These are phyloP conservation scores for Microhierax caerulescens DNA, from an alignment of 2,797 vertebrate genomes.

Conservation along the genomic window DNA sequence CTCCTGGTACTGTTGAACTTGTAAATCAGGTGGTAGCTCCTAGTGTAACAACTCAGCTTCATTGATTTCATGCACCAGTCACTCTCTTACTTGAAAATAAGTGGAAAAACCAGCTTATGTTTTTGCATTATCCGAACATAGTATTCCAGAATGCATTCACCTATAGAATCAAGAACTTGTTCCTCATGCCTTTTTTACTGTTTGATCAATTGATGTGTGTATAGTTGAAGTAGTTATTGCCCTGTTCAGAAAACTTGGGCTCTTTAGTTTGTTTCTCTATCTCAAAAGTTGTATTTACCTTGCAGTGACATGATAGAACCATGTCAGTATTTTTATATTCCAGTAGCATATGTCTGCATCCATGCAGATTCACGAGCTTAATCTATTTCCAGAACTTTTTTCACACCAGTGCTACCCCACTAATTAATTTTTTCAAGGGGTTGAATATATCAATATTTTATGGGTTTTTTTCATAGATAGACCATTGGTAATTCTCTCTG, in stretches of 20 bases:
- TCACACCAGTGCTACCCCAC: neutral
- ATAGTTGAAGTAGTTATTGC: neutral
- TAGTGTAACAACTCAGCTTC: neutral
- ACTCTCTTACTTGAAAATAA: neutral
- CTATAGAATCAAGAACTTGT: neutral
- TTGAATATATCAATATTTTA: neutral
- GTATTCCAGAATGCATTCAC: neutral
- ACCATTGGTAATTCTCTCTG: neutral
- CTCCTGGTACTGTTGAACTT: neutral
- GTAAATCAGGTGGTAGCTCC: neutral
- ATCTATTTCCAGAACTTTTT: neutral
- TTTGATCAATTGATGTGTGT: neutral
- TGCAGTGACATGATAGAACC: neutral
- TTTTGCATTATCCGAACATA: neutral
- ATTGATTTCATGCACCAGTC: conserved; percentile 8
- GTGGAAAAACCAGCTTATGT: neutral
- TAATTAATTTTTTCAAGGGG: neutral
- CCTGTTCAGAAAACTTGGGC: neutral
- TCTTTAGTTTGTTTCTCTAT: neutral
- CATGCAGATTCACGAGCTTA: neutral
- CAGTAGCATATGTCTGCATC: neutral
- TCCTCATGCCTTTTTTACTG: neutral
- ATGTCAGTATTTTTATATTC: neutral
- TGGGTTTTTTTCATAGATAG: neutral
- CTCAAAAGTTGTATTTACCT: neutral